Evolutionary conservation across 2,113 vertebrate genomes (phyloP), one percentile per base, ranked within the genome.

Genomic region (Cervus canadensis): DNA sequence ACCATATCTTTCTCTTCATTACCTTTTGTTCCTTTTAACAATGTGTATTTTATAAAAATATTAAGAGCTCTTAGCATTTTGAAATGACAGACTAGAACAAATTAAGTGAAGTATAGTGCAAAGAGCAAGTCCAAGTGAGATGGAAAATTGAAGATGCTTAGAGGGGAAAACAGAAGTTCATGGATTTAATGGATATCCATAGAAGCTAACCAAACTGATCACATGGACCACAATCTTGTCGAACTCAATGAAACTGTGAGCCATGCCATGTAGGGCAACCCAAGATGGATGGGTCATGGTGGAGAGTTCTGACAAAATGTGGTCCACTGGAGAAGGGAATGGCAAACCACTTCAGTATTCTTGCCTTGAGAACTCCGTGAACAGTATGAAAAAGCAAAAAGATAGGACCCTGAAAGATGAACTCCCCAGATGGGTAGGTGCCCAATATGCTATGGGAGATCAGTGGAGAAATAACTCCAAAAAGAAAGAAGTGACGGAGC

Each of bases 1-100:
- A 92, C n/a, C 28, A 54, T 91, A 25, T 91, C 28, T 52, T 94
- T 93, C 6, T 86, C 26, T n/a, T 95, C 28, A 40, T 76, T 78
- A 19, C 79, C 30, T 82, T 91, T 59, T 88, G n/a, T 71, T 96
- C 85, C 28, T 86, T 90, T 96, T 96, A 88, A 56, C 17, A 90
- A 25, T 3, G 52, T 45, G 25, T 91, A 45, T 60, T 96, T 96
- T 57, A 60, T 40, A 64, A 87, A 97, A 64, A 81, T 36, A 54
- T 85, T 11, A 64, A 93, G 82, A 82, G 17, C n/a, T 64, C 11
- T 60, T 60, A 64, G 40, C 23, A 4, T 74, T 96, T 94, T 64
- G 81, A 95, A 78, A 59, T 56, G 82, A 86, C 43, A 79, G 23
- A 79, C 9, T 48, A 48, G 23, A 81, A 57, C 23, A 94, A 59